These are phyloP conservation scores for Amphipyra tragopoginis DNA, from an alignment of 2,888 invertebrate genomes.

Conservation along the genomic window DNA sequence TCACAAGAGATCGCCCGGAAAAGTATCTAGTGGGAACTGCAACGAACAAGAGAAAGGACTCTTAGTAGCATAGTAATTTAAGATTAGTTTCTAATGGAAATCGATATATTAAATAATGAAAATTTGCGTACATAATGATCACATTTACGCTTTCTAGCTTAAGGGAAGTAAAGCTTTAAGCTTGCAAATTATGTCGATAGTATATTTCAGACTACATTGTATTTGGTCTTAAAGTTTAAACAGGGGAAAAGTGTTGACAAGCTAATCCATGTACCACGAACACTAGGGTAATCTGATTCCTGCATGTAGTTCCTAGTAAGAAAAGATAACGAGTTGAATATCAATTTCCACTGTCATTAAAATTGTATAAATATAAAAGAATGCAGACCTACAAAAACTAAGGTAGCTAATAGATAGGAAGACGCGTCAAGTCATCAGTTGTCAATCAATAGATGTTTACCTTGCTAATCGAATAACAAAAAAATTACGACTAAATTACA, in stretches of 20 bases:
- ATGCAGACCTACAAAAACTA: constrained; percentile 3
- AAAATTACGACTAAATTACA: constrained; percentile 19
- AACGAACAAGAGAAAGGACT: constrained; percentile 40
- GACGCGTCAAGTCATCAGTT: constrained; percentile 16
- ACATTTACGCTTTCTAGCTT: constrained; percentile 37
- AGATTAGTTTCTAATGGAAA: constrained; percentile 26
- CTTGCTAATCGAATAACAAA: constrained; percentile 28
- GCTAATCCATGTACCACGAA: constrained; percentile 23
- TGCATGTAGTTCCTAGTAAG: background rate
- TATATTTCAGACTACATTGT: constrained; percentile 2
- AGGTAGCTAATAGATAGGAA: background rate
- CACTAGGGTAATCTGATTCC: background rate
- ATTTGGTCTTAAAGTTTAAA: constrained; percentile 6
- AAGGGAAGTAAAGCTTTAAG: constrained; percentile 18
- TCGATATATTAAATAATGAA: constrained; percentile 21
- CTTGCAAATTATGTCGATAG: constrained; percentile 12
- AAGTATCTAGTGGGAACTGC: constrained; percentile 21
- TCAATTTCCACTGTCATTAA: background rate
- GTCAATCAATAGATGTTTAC: constrained; percentile 21
- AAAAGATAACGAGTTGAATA: background rate
- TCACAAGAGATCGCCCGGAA: constrained; percentile 37
- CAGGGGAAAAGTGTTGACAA: constrained; percentile 15
- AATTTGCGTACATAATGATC: constrained; percentile 31
- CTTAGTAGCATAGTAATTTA: constrained; percentile 1
- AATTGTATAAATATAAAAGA: background rate